Evolutionary conservation across 1,140 invertebrate species (phyloP), one percentile per base, ranked within the genome.

Genomic region (Rhyacophila brunnea): DNA sequence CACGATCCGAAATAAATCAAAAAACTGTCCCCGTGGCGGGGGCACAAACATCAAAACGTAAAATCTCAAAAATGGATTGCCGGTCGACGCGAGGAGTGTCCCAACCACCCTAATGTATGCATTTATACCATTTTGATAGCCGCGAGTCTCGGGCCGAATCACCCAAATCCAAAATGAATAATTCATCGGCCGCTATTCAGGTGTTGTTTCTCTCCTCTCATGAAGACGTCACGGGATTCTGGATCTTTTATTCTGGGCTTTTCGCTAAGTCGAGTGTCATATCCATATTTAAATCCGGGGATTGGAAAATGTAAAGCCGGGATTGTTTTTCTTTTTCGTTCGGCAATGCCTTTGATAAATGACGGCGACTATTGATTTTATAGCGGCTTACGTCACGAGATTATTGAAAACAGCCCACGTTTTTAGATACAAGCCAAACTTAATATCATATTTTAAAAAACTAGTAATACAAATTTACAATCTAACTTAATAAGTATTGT

Each of bases 61-160:
- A 28, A n/a, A 15, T 15, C 38, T 13, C 15, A 40, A 40, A 35
- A 40, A 40, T 40, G 38, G 11, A 40, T 40, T 40, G 38, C 5
- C n/a, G 38, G 15, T n/a, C n/a, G 38, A 40, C 38, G 4, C 5
- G n/a, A 28, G 23, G 23, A 28, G 23, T 28, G 23, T 28, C 9
- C n/a, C 38, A 15, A 15, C 19, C 7, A 23, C 4, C 23, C 19
- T 52, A 51, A 36, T 42, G 42, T 36, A 58, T 58, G 45, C 46
- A 49, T 58, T 58, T 58, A 58, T 58, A 49, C 49, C 14, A n/a
- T 47, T 55, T 34, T 54, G 58, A 60, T 60, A 44, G 43, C 43
- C 34, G 32, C 15, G 20, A 46, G 47, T 53, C 51, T 35, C 51
- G 43, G 43, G 44, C n/a, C 10, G 38, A 52, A 47, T 42, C 40